Evolutionary conservation across 2,888 invertebrate species (phyloP), one percentile per base, ranked within the genome.

Genomic region (Sphecodes monilicornis): DNA sequence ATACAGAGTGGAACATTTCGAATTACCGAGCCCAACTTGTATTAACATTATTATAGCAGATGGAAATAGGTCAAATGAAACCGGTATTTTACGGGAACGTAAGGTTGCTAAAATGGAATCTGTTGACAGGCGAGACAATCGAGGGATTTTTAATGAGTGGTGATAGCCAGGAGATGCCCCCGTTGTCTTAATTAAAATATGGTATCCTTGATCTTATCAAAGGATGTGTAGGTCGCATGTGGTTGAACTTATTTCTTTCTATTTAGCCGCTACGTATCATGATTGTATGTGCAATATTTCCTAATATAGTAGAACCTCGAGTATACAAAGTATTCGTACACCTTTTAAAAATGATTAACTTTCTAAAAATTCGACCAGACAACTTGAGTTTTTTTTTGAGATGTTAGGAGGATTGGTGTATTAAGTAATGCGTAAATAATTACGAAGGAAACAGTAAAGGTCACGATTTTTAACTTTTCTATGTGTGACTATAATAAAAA

Each of bases 61-160:
- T 11, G 57, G 43, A 74, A 64, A 74, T 74, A 32, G 74, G 74
- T 74, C 74, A 74, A 13, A 41, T 32, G 39, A 43, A 57, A 60
- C 11, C 13, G 8, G 26, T 18, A 11, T 36, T 54, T 13, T 36
- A 54, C n/a, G 54, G 72, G 36, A 16, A 50, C 72, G 36, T 11
- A 11, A 18, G 36, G 3, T 5, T 29, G 36, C 16, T 16, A 10
- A 16, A 72, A 72, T 54, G n/a, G 36, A 36, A 54, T 39, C 36
- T 68, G 26, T 26, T 10, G 11, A 26, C n/a, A 46, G 16, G 1
- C 18, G 46, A 16, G 2, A 46, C 46, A 46, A 46, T 46, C 16
- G 46, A 1, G 46, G 18, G 13, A 16, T 46, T 60, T 60, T 60
- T 60, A 60, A 60, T 18, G 60, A 60, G 16, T 32, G 16, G 1